Evolutionary conservation across 2,797 vertebrate species (phyloP), one percentile per base, ranked within the genome.

Genomic region (Lophius americanus): DNA sequence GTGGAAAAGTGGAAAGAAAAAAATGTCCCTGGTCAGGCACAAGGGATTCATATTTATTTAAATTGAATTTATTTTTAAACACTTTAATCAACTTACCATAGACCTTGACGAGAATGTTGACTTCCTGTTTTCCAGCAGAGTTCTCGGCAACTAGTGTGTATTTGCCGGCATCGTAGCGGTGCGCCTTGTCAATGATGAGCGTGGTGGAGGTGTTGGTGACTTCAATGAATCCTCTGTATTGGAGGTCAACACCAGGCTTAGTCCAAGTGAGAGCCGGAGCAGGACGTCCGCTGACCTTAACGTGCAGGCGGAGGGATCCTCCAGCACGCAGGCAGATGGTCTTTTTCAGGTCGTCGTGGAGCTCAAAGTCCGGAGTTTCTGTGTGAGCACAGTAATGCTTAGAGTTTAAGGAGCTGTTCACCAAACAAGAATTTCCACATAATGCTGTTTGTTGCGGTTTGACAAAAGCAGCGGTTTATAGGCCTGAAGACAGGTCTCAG

Each of bases 361-460:
- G 94, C 79, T 99, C 98, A 69, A 99, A 95, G 87, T 99, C 98
- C 48, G 98, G 98, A 68, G 92, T 95, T 98, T 99, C 98, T 99
- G 77, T 68, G 32, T 42, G 64, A 82, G 79, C 53, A 4, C 37
- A 4, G 6, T 50, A 50, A 36, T 4, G 43, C 5, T 44, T 1
- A 2, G 43, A 44, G 10, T 3, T 44, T 44, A 4, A 10, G 41
- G 23, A 23, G 23, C 23, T 23, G 23, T 23, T 23, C 23, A 23
- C 23, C 1, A 23, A 23, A 23, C 23, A 23, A 23, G 23, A 23
- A 23, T 23, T 23, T 23, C 23, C 23, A 23, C 23, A 23, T 23
- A 23, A 23, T 23, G 23, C 23, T 23, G 23, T 23, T 23, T 23
- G 23, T 23, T 23, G 23, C 2, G 23, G 23, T 23, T 23, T 23